Evolutionary conservation across 2,888 invertebrate genomes (phyloP).

Genomic region (Barypeithes pellucidus): DNA sequence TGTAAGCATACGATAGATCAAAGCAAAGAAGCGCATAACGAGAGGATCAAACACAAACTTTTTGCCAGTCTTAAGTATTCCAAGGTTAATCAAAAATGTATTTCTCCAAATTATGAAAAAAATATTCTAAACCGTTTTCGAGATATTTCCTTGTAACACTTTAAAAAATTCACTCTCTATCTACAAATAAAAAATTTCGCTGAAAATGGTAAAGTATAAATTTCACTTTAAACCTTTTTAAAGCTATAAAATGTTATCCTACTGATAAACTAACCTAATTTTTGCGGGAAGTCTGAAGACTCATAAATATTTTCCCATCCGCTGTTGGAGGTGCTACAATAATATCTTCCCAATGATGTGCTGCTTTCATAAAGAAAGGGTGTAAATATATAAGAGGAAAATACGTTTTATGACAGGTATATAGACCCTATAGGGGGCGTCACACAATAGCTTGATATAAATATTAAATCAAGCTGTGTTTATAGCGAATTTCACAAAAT

Average conservation of each 20-base stretch:
- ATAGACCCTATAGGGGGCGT: slow-evolving; percentile 41
- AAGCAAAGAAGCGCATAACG: too few species aligned
- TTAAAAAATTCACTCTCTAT: too few species aligned
- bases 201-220: too few species aligned
- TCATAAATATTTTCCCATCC: slow-evolving; percentile 16
- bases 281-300: slow-evolving; percentile 13
- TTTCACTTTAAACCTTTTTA: background rate
- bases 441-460: slow-evolving; percentile 52
- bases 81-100: too few species aligned
- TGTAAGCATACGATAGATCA: too few species aligned
- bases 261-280: slow-evolving; percentile 15
- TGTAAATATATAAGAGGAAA: slow-evolving; percentile 45
- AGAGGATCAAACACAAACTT: too few species aligned
- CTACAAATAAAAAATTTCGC: too few species aligned
- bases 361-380: slow-evolving; percentile 44
- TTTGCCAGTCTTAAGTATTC: too few species aligned
- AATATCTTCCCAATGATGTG: slow-evolving; percentile 37
- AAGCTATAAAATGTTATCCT: background rate
- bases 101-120: too few species aligned
- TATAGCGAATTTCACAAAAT: slow-evolving; percentile 60
- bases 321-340: slow-evolving; percentile 27
- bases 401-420: slow-evolving; percentile 48
- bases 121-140: too few species aligned
- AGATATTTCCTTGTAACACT: too few species aligned
- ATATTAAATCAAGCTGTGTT: slow-evolving; percentile 61